Evolutionary conservation across 2,797 vertebrate genomes (phyloP).

Genomic region (Ctenopoma kingsleyae): DNA sequence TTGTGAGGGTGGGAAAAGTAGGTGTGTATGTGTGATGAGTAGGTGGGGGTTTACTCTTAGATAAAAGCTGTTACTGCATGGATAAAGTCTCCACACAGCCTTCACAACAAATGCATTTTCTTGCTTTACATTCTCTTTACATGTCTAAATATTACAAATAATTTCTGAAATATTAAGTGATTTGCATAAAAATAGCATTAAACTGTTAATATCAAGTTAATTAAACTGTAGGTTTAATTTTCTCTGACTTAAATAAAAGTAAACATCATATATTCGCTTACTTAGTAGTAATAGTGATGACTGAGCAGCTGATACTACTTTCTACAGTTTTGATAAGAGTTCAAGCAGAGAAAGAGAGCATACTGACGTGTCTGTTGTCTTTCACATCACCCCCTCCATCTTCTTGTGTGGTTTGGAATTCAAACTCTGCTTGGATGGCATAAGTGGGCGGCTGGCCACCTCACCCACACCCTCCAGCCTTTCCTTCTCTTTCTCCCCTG

Average conservation of each 20-base stretch:
- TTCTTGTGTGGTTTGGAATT: conserved; percentile 76
- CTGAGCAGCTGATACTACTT: neutral
- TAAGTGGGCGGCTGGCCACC: conserved; percentile 66
- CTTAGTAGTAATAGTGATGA: neutral
- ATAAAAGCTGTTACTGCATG: conserved; percentile 27
- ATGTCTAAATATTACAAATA: neutral
- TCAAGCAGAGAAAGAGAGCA: conserved; percentile 20
- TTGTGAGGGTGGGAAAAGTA: neutral
- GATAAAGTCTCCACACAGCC: conserved; percentile 18
- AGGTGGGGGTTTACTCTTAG: conserved; percentile 20
- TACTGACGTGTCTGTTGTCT: conserved; percentile 39
- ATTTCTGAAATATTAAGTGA: neutral
- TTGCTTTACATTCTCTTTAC: neutral
- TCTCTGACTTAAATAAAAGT: neutral
- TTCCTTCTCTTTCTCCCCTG: conserved; percentile 65
- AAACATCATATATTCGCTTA: no score
- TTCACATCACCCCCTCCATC: conserved; percentile 55
- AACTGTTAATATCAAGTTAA: no score
- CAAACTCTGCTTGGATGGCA: conserved; percentile 65
- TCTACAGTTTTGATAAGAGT: neutral
- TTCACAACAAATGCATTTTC: conserved; percentile 18
- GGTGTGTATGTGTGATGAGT: conserved; percentile 23
- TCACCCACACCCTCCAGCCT: conserved; percentile 63
- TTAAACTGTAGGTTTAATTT: no score
- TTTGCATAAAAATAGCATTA: no score